Base-by-base conservation (phyloP, 2,797 vertebrate species). In the Apogon hyalosoma region DNA sequence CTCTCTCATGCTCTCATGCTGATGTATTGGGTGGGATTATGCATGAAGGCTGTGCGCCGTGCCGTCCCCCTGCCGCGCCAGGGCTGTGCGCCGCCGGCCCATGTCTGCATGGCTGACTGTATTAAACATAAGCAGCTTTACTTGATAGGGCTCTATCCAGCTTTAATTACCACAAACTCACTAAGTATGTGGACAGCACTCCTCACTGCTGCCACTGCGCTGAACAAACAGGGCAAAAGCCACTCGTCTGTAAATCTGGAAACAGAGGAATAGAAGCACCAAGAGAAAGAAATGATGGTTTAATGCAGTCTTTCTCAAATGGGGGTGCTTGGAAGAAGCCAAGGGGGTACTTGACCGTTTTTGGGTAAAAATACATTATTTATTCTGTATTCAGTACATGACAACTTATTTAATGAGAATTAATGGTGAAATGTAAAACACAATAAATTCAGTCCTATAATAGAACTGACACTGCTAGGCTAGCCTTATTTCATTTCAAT, bases 101-200 rank as follows among this genome's bases (percentile, higher is more conserved):
- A 55, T 77, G 84, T 84, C 82, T 85, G 87, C 89, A 88, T 87
- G 89, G 88, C 88, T 93, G 92, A 90, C 91, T 92, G 91, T 88
- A 92, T 93, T 93, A 92, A 92, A 87, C 88, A 88, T 94, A 93
- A 94, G 93, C 91, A 85, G 92, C 92, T 94, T 94, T 94, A 83
- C 90, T 91, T 93, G 92, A 94, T 93, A 91, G 91, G 83, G 84
- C 81, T 91, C 87, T 72, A 90, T 93, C 91, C 90, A 88, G 91
- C 90, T 93, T 92, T 94, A 93, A 94, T 94, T 93, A 93, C 91
- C 86, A 82, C 71, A 92, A 90, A 91, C 90, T 90, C 88, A 83
- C 85, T 84, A 87, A 91, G 84, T 88, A 86, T 58, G 73, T 11
- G 89, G 87, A 89, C 84, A 85, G 79, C 80, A 69, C 69, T 86